Percentiles rank a stretch among this genome's conserved stretches.
These are phyloP conservation scores for Prosopocoilus inquinatus DNA, from an alignment of 2,888 invertebrate species.

Conservation along the genomic window DNA sequence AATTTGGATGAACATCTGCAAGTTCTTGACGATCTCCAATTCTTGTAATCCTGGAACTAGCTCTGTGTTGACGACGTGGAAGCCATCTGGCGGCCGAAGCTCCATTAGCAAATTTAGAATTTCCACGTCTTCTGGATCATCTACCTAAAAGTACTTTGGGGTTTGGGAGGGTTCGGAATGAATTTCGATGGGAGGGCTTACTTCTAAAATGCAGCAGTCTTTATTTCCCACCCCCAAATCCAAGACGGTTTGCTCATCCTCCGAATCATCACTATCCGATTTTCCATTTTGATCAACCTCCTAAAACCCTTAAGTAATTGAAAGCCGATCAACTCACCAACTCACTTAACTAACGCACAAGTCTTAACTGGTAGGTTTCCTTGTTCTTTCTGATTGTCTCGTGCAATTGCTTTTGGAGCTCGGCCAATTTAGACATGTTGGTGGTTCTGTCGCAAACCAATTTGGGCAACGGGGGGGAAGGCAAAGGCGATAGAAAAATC, in stretches of 20 bases:
- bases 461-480: constrained; percentile 71
- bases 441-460: constrained; percentile 66
- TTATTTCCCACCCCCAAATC: constrained; percentile 73
- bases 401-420: constrained; percentile 66
- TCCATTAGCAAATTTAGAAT: constrained; percentile 73
- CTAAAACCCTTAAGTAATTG: background rate
- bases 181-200: constrained; percentile 33
- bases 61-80: constrained; percentile 78
- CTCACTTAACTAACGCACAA: constrained; percentile 38
- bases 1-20: constrained; percentile 85
- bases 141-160: constrained; percentile 55
- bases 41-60: constrained; percentile 69
- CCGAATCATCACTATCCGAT: constrained; percentile 66
- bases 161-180: background rate
- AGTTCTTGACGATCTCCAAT: constrained; percentile 64
- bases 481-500: constrained; percentile 73
- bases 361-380: constrained; percentile 65
- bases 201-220: constrained; percentile 78
- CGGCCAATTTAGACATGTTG: constrained; percentile 64
- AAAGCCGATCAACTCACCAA: background rate
- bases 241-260: constrained; percentile 64
- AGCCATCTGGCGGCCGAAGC: constrained; percentile 70
- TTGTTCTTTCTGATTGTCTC: constrained; percentile 71
- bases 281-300: constrained; percentile 38
- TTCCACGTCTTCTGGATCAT: constrained; percentile 80